Conservation (phyloP, 2,797 vertebrate genomes). For the Paratrypauchen microcephalus region DNA sequence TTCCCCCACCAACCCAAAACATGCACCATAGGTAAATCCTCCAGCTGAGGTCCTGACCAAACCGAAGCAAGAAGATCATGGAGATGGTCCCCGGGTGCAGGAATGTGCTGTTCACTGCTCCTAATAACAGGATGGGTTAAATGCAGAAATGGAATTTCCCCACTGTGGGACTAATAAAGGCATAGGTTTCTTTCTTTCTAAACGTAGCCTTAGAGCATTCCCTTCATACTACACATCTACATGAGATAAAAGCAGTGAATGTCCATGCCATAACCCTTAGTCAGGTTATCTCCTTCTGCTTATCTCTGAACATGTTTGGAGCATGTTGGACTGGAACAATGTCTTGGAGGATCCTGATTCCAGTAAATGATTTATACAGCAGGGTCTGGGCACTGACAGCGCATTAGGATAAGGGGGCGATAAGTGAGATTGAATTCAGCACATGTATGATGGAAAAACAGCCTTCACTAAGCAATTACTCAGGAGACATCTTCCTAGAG, state of each 20-base stretch:
- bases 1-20: too few species aligned
- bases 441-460: neutral
- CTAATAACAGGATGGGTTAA: too few species aligned
- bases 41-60: too few species aligned
- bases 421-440: slow-evolving; percentile 4
- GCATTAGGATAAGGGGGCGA: slow-evolving; percentile 1
- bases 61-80: too few species aligned
- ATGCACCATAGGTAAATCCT: too few species aligned
- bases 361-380: slow-evolving; percentile 4
- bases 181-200: too few species aligned
- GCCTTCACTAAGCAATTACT: neutral
- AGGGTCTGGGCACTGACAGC: slow-evolving; percentile 1
- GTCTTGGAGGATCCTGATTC: neutral
- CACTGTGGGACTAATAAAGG: too few species aligned
- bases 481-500: neutral
- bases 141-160: too few species aligned
- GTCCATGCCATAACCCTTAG: neutral
- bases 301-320: neutral
- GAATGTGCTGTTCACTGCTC: too few species aligned
- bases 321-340: neutral
- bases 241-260: neutral
- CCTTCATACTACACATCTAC: neutral
- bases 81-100: too few species aligned
- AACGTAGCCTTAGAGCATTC: neutral
- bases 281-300: neutral